Conservation (phyloP, 2,888 invertebrate genomes). For the Drosophila anomelani region DNA sequence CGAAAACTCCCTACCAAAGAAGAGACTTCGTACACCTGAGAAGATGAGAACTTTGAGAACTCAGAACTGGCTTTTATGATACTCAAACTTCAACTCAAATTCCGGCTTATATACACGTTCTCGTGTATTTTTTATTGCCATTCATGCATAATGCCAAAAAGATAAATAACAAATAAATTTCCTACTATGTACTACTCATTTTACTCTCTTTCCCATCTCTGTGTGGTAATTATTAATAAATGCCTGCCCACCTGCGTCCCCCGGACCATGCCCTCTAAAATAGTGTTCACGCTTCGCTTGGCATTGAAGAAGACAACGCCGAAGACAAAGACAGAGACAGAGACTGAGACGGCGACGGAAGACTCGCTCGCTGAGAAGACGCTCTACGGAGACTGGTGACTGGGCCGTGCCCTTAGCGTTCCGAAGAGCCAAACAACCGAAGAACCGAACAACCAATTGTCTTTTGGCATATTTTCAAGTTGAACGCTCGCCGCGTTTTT, state of each 20-base stretch:
- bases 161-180: conserved; percentile 78
- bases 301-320: conserved; percentile 73
- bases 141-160: conserved; percentile 78
- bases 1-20: conserved; percentile 49
- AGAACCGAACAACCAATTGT: conserved; percentile 71
- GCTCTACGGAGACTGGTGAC: conserved; percentile 20
- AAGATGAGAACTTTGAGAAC: conserved; percentile 43
- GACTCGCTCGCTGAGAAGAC: conserved; percentile 22
- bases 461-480: conserved; percentile 80
- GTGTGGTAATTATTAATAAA: conserved; percentile 76
- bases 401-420: conserved; percentile 65
- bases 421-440: conserved; percentile 42
- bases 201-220: conserved; percentile 32
- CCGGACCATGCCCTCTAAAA: conserved; percentile 55
- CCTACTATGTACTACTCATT: conserved; percentile 30
- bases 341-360: background rate
- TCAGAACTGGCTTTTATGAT: conserved; percentile 61
- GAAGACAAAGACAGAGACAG: conserved; percentile 17
- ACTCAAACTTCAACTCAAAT: conserved; percentile 11
- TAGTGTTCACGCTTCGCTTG: conserved; percentile 74
- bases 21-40: conserved; percentile 58
- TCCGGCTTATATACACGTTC: conserved; percentile 8
- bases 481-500: conserved; percentile 70
- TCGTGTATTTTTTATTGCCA: conserved; percentile 67
- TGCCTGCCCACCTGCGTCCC: conserved; percentile 52